Evolutionary conservation across 2,888 invertebrate genomes (phyloP).

Genomic region (Hemaris fuciformis): DNA sequence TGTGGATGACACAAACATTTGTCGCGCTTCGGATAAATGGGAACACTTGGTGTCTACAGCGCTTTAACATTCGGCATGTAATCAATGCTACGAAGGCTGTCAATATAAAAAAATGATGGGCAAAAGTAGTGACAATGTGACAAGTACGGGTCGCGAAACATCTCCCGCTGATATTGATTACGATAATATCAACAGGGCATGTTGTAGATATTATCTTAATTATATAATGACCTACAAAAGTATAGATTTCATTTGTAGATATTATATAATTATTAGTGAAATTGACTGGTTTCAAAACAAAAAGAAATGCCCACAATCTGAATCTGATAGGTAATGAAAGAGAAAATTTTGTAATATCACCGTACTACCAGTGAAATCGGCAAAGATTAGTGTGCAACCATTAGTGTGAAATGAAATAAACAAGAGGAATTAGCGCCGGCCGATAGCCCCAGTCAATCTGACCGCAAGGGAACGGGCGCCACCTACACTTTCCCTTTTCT

Average conservation of each 20-base stretch:
- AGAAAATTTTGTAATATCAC: slow-evolving; percentile 31
- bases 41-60: no score
- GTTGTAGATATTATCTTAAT: slow-evolving; percentile 43
- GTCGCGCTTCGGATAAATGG: no score
- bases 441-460: slow-evolving; percentile 68
- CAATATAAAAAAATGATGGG: slow-evolving; percentile 7
- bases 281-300: slow-evolving; percentile 29
- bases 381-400: slow-evolving; percentile 47
- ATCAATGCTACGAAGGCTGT: no score
- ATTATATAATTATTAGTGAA: slow-evolving; percentile 43
- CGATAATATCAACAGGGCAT: slow-evolving; percentile 58
- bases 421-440: slow-evolving; percentile 70
- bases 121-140: slow-evolving; percentile 35
- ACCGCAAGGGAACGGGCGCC: slow-evolving; percentile 78
- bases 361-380: slow-evolving; percentile 49
- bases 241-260: slow-evolving; percentile 26
- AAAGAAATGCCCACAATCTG: slow-evolving; percentile 1
- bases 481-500: slow-evolving; percentile 76
- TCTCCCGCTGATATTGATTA: slow-evolving; percentile 51
- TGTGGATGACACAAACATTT: no score
- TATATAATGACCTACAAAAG: slow-evolving; percentile 29
- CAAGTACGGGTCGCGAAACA: slow-evolving; percentile 47
- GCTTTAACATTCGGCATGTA: no score
- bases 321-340: slow-evolving; percentile 13
- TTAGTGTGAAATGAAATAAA: slow-evolving; percentile 68